Base-by-base conservation (phyloP, 1,140 invertebrate species). In the Plectrocnemia conspersa region DNA sequence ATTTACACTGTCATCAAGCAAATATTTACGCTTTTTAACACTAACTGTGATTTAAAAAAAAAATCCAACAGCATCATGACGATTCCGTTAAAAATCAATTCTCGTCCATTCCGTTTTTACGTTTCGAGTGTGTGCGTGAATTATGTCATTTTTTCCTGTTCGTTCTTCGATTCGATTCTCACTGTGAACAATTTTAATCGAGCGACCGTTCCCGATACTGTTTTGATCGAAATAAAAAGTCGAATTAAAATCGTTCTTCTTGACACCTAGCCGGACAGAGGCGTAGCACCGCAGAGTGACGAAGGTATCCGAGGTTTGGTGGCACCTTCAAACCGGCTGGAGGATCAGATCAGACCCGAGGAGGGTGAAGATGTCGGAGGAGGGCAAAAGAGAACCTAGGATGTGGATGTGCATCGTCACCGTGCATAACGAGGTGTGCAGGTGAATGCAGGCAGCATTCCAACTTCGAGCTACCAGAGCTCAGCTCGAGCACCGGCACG, bases 361-460 rank as follows among this genome's bases (percentile, higher is more conserved):
- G 9, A 5, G 41, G 22, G 22, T 29, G 21, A 27, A 7, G 18
- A 27, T n/a, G 11, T n/a, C 13, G 19, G 13, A 42, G 40, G 4
- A 7, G 42, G 10, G n/a, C n/a, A 27, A 45, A 10, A 27, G 29
- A 19, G 29, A 15, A n/a, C 5, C 47, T 50, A 32, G 44, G 52
- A 59, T 44, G 32, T 44, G 18, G 40, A 59, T 55, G 16, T 47
- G 58, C 58, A 48, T 16, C 42, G 58, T 60, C 58, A 60, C 54
- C 50, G 54, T 54, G 58, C 54, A 56, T 60, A 60, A 60, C 58
- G 58, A 60, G 53, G 40, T 55, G 54, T 52, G 58, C 54, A 60
- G 58, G 58, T 60, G 54, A 42, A 33, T 33, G 22, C 40, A 33
- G 46, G n/a, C 41, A 33, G 24, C 47, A 50, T 50, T 50, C 44